Evolutionary conservation across 2,888 invertebrate genomes (phyloP).

Genomic region (Epirrhoe alternata): DNA sequence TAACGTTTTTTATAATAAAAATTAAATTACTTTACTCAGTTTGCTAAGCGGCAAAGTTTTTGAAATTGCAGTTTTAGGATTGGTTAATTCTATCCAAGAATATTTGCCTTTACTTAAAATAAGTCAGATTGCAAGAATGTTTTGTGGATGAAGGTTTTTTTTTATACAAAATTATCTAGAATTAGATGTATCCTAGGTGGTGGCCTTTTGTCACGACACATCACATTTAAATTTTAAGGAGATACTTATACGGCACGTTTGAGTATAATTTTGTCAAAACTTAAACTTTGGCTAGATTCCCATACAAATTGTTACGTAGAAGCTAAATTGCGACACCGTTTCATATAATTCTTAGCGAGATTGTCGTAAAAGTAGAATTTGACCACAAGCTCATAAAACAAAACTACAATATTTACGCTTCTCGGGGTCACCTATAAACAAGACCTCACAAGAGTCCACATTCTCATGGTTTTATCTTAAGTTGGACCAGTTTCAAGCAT

Average conservation of each 20-base stretch:
- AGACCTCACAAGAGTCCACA: constrained; percentile 45
- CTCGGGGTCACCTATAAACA: constrained; percentile 31
- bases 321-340: neutral
- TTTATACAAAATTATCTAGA: too few species aligned
- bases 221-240: too few species aligned
- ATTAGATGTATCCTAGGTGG: too few species aligned
- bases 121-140: too few species aligned
- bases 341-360: neutral
- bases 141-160: too few species aligned
- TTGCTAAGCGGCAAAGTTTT: neutral
- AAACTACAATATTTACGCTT: constrained; percentile 12
- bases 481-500: constrained; percentile 76
- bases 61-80: neutral
- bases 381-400: constrained; percentile 12
- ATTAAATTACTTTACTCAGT: neutral
- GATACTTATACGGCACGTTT: too few species aligned
- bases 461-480: constrained; percentile 71
- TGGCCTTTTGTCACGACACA: too few species aligned
- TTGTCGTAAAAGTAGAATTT: constrained; percentile 2
- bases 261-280: too few species aligned
- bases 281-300: too few species aligned
- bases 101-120: too few species aligned
- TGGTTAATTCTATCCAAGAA: too few species aligned
- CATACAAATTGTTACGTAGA: neutral
- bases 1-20: constrained; percentile 17